Evolutionary conservation across 2,113 vertebrate genomes (phyloP).

Genomic region (Cottus gobio): DNA sequence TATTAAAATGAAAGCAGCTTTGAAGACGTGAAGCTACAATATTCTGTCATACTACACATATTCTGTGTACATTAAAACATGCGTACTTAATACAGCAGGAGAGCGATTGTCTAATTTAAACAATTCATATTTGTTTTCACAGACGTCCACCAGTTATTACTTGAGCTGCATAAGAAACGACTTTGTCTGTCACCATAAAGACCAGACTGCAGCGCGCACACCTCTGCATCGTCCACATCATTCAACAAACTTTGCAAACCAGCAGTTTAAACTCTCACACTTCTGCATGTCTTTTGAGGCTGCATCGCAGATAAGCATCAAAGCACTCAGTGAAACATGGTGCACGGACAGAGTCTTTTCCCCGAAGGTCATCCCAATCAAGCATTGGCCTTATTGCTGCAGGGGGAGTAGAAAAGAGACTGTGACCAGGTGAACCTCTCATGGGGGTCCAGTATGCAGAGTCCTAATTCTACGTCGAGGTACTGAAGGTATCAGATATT

Average conservation of each 20-base stretch:
- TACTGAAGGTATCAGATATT: conserved; percentile 21
- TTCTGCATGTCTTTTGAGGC: not conserved
- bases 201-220: not conserved
- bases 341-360: not conserved
- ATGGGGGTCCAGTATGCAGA: not conserved
- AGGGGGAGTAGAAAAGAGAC: conserved; percentile 4
- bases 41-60: conserved; percentile 22
- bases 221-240: not conserved
- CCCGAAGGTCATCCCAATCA: not conserved
- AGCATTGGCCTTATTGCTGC: conserved; percentile 35
- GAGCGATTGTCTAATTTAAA: conserved; percentile 5
- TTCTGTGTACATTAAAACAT: conserved; percentile 21
- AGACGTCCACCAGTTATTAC: not conserved
- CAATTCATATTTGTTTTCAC: not conserved
- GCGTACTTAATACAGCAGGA: not conserved
- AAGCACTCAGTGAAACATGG: conserved; percentile 22
- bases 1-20: conserved; percentile 19
- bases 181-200: not conserved
- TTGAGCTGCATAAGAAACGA: not conserved
- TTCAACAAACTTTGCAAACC: not conserved
- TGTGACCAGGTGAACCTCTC: not conserved
- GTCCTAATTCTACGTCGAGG: conserved; percentile 10
- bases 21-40: not conserved
- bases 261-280: not conserved
- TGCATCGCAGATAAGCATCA: not conserved